These are phyloP conservation scores for Phataginus tricuspis DNA, from an alignment of 2,797 vertebrate genomes.

Conservation along the genomic window DNA sequence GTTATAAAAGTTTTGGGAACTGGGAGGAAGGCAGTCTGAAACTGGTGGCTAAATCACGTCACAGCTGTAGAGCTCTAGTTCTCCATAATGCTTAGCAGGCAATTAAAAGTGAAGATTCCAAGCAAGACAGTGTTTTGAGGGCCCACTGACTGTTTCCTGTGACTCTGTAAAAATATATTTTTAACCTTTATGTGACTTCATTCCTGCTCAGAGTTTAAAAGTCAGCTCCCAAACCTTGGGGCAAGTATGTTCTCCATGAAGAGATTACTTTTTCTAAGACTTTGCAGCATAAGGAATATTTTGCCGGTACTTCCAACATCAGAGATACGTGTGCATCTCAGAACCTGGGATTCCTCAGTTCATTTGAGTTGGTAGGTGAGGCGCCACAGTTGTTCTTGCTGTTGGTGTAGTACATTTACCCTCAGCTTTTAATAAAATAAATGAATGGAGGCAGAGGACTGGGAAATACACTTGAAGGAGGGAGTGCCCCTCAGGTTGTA, in stretches of 20 bases:
- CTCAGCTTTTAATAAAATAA: constrained; percentile 23
- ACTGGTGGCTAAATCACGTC: background rate
- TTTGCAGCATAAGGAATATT: background rate
- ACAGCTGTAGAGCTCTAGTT: background rate
- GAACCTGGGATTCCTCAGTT: background rate
- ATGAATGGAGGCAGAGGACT: constrained; percentile 48
- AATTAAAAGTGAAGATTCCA: background rate
- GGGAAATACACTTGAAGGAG: constrained; percentile 52
- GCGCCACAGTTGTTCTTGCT: background rate
- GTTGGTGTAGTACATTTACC: background rate
- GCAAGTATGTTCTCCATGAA: background rate
- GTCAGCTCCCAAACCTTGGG: background rate
- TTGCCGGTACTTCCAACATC: background rate
- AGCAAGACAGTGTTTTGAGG: background rate
- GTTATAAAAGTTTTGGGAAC: background rate
- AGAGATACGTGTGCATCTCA: background rate
- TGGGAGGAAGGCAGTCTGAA: background rate
- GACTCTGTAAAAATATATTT: background rate
- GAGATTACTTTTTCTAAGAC: background rate
- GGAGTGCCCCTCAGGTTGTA: constrained; percentile 33
- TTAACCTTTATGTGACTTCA: background rate
- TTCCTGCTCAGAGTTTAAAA: background rate
- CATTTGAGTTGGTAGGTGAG: background rate
- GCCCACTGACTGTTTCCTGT: background rate
- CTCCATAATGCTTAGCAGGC: background rate